Conservation (phyloP, 2,113 vertebrate species). For the Bucco capensis region DNA sequence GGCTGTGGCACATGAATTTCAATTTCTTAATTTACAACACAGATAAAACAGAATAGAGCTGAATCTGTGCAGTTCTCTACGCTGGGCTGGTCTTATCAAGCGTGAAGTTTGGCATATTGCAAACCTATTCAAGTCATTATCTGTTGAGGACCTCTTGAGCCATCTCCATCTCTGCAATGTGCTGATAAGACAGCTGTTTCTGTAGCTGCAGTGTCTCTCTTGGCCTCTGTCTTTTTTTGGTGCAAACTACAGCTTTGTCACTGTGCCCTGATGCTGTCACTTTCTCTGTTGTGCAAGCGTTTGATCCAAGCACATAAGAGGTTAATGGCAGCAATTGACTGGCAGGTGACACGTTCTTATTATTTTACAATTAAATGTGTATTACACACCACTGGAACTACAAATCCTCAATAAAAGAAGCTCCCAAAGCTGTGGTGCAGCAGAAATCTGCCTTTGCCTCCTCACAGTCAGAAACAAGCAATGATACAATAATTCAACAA, state of each 20-base stretch:
- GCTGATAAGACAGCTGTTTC: constrained; percentile 83
- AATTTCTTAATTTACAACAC: constrained; percentile 77
- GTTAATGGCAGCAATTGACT: constrained; percentile 50
- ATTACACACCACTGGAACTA: constrained; percentile 56
- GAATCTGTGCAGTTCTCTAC: constrained; percentile 63
- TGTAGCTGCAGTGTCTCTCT: constrained; percentile 69
- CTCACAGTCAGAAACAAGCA: constrained; percentile 9
- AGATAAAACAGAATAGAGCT: constrained; percentile 70
- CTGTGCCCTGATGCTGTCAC: constrained; percentile 60
- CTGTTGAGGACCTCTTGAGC: constrained; percentile 78
- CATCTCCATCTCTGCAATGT: constrained; percentile 77
- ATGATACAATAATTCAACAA: constrained; percentile 15
- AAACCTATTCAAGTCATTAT: constrained; percentile 82
- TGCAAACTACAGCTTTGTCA: constrained; percentile 77
- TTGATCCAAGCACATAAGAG: constrained; percentile 69
- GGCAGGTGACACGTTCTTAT: constrained; percentile 44
- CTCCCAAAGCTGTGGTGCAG: not conserved
- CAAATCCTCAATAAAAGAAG: constrained; percentile 37
- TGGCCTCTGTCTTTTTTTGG: constrained; percentile 62
- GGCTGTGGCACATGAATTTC: constrained; percentile 74
- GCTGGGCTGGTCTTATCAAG: constrained; percentile 72
- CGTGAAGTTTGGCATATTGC: constrained; percentile 77
- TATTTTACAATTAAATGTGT: constrained; percentile 64
- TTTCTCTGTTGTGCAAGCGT: constrained; percentile 65
- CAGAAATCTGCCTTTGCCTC: constrained; percentile 24